Evolutionary conservation across 2,888 invertebrate genomes (phyloP), one percentile per base, ranked within the genome.

Genomic region (Acronicta psi): DNA sequence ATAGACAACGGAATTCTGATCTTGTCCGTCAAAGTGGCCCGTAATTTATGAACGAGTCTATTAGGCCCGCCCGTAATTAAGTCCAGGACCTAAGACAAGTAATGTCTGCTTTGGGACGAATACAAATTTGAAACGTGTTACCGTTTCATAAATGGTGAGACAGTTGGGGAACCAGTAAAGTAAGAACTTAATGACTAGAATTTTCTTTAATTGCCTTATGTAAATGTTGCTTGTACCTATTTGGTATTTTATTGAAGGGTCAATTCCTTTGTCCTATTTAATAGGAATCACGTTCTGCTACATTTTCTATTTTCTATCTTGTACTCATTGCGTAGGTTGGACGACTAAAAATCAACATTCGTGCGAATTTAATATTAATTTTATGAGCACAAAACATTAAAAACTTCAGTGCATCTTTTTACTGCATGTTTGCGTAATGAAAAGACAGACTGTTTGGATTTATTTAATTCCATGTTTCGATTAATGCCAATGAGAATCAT

Each of bases 1-100:
- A 49, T 51, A 14, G 36, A 52, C 53, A 47, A 54, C 41, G 44
- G 60, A 57, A 69, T 65, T 65, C 57, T 54, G 65, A 69, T 69
- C 65, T 58, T 52, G 57, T 69, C 57, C 60, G 54, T 69, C 70
- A 70, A 69, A 69, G 65, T 65, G 54, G 51, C 29, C 52, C 16
- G 47, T 69, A 55, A 69, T 69, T 69, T 60, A 69, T 60, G 60
- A 69, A 60, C 57, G 49, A 69, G 56, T 49, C 57, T 65, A 65
- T 57, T 60, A 58, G 52, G 37, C 45, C 50, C 57, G 17, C 23
- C 60, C 57, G 50, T 69, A 69, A 69, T 69, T 69, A 69, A 69
- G 70, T 55, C 44, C 60, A 64, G 45, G 45, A 52, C 49, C 60
- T 60, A 58, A 47, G 44, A 49, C 52, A 65, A 59, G 45, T 55